Base-by-base conservation (phyloP, 1,140 invertebrate genomes). In the Polyergus mexicanus region DNA sequence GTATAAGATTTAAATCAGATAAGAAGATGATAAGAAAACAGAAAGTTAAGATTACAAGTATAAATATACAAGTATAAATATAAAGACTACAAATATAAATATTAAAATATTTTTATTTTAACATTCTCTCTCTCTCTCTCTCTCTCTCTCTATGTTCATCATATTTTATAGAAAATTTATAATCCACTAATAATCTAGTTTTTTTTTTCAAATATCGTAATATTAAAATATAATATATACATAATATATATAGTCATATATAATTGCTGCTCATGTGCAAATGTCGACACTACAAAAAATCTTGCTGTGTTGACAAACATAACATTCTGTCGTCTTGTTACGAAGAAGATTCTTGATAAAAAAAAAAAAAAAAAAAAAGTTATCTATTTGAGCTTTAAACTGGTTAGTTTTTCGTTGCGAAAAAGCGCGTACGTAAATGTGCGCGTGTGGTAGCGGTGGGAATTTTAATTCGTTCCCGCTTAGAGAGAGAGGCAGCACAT, bases 381-480 rank as follows among this genome's bases (percentile, higher is more conserved):
- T 22, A 19, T 22, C 19, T 47, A 38, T 22, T 19, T 19, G 11
- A 44, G 62, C 35, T 72, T 19, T 54, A 47, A 8, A 62, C 28
- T 58, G 54, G 19, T 60, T 56, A 71, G 35, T 19, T 66, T 56
- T 25, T 3, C 66, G 41, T 10, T 44, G 32, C 11, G 62, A n/a
- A 6, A 54, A n/a, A 16, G 6, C 65, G 65, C 85, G 85, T 86
- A 63, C 85, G 78, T 66, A 85, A 56, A 72, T 76, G 38, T 62
- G 87, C 56, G 87, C 72, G 38, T 62, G 87, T 62, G 87, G 68
- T 84, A 78, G 88, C 85, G 72, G 65, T 89, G 88, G 78, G 89
- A 90, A 90, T 90, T 90, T 90, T 81, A 90, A 90, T 88, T 80
- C 83, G 83, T 84, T 85, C 63, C 51, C 66, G 78, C 35, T 54